Base-by-base conservation (phyloP, 2,888 invertebrate genomes). In the Gymnocheta viridis region DNA sequence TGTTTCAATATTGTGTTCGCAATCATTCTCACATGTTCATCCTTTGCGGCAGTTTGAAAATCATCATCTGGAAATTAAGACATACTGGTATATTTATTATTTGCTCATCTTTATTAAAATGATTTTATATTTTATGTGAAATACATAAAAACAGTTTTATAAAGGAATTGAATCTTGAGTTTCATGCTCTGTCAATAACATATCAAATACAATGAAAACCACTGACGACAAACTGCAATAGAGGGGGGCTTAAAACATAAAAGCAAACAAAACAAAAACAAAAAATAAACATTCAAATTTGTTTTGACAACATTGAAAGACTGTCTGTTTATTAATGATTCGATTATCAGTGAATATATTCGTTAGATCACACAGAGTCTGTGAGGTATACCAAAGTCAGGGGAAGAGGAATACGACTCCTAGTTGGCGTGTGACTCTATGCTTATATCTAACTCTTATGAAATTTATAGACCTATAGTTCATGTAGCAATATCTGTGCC, bases 91-190 rank as follows among this genome's bases (percentile, higher is more conserved):
- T 24, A 14, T n/a, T n/a, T n/a, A n/a, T n/a, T n/a, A n/a, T 62
- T 47, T 60, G 4, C n/a, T 17, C 47, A 64, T 47, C 29, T 64
- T 47, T 64, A 64, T 24, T 64, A n/a, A 47, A 24, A 64, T 47
- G 6, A 64, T 64, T 47, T 24, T 12, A 17, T 44, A 22, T 17
- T 19, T 22, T 4, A n/a, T 62, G 4, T 17, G 17, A 32, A 66
- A 32, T 66, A n/a, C n/a, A n/a, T n/a, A 32, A 14, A 4, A 5
- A 6, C 67, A 29, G 27, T 29, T n/a, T 3, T 0, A 2, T 29
- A 9, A 54, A 29, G 1, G 54, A 54, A 19, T n/a, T 27, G 17
- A 54, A 54, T 4, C 14, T 14, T 51, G 3, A 7, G n/a, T 29
- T 14, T 3, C 17, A 17, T 17, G 1, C 7, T 17, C 41, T 47